Base-by-base conservation (phyloP, 2,888 invertebrate species). In the Creontiades dilutus region DNA sequence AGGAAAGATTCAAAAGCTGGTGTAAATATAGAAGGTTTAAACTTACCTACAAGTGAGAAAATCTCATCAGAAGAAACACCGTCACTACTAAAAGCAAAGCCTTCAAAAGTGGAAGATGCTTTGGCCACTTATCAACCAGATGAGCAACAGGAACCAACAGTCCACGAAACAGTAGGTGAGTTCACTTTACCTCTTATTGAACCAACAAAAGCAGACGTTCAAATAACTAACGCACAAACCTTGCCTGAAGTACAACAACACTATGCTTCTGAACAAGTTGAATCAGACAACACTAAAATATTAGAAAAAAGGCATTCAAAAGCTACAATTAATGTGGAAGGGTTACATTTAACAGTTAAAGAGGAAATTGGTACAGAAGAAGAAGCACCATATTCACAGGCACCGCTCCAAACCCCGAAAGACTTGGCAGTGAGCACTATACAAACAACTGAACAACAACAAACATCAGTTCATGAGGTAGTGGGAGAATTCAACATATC, bases 1-100 rank as follows among this genome's bases (percentile, higher is more conserved):
- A 76, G 68, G 19, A 48, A 68, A 46, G 86, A 86, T n/a, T 86
- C 89, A 1, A 86, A 81, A 55, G 91, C 90, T 13, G 82, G 61
- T 7, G 75, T 91, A 11, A 80, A 90, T 23, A 28, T 91, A 14
- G 91, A 91, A 82, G 91, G 91, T 19, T 82, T 86, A 12, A 82
- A 28, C 19, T 52, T 89, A 12, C 86, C 90, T 13, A 47, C 57
- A 61, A 89, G 87, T 55, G 90, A 91, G 84, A 86, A 28, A 57
- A 57, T 76, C 19, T 46, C 52, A n/a, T 14, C 76, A 19, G 76
- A 48, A 86, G 91, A 91, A 23, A 61, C 48, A 68, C 52, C 87
- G 12, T 46, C 78, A 78, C 23, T 23, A 48, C n/a, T 88, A 55
- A 76, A 27, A 76, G 78, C 78, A 55, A 14, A 16, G 11, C 2